Evolutionary conservation across 2,888 invertebrate genomes (phyloP), one percentile per base, ranked within the genome.

Genomic region (Dioctria linearis): DNA sequence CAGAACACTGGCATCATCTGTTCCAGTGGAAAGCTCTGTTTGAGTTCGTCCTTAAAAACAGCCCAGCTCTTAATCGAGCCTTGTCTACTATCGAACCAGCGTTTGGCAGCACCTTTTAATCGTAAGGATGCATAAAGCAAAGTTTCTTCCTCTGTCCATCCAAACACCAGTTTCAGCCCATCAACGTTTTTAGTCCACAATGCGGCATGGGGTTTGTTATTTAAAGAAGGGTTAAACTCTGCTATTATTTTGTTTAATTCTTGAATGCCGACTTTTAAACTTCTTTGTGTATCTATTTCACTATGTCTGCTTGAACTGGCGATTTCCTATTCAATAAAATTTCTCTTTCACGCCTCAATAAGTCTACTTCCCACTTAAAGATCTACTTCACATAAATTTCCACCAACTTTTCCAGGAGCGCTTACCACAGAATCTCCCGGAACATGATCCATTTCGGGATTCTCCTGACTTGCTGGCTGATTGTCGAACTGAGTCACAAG

Each of bases 101-200:
- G 37, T 9, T 54, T 40, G n/a, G 73, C 73, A 37, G 73, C 54
- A 13, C 73, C 73, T 5, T 37, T 37, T 37, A 73, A 42, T 57
- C 73, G 49, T 54, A 73, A 57, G 9, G 73, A 73, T 1, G 73
- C 73, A 39, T 73, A 73, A 54, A 57, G 43, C 46, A 73, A 73
- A n/a, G 57, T 57, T 57, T 51, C 42, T 9, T 73, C 39, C 4
- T 73, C 57, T 5, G 11, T 59, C 73, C 73, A 73, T 4, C n/a
- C 39, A 57, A 57, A 73, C 1, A 51, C 46, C 51, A 37, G 13
- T 40, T 54, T 73, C 37, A 73, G 39, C 8, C 46, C 46, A 54
- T 73, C 73, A n/a, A 73, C 37, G 54, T 57, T 57, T 39, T 43
- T 59, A 39, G 54, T 9, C 73, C 73, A 73, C 11, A 13, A 39